Evolutionary conservation across 64 coral and sea anemone species (phyloP), one percentile per base, ranked within the genome.

Genomic region (Pocillopora damicornis): DNA sequence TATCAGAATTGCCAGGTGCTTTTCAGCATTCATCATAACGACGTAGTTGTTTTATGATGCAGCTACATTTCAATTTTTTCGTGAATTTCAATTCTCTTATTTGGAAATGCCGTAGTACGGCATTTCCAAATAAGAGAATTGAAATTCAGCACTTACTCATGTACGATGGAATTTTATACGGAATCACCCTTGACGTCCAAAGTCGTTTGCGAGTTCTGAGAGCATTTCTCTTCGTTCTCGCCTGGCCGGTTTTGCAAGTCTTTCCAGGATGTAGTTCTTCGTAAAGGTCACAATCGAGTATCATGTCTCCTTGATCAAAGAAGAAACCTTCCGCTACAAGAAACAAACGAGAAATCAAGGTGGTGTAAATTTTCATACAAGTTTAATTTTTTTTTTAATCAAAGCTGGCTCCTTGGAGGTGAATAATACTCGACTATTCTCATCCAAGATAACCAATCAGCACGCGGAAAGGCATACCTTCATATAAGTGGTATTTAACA

Each of bases 261-360:
- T 86, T 86, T 13, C 26, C 34, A 16, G 18, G 26, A 26, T 89
- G 45, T 37, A 93, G 82, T 69, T 86, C 67, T 76, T 74, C 76
- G 25, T 89, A 73, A 5, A 86, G 78, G 6, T 93, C 80, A 61
- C 60, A 65, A 79, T 93, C 92, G 8, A 93, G 37, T 36, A 93
- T 60, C 61, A 93, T 93, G 81, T 93, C 92, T 57, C 92, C 92
- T 60, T 93, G 92, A 69, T 93, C 77, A 17, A 93, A 77, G 11
- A 51, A 17, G 36, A 93, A 75, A 30, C 68, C 66, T 13, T 86
- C n/a, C 35, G n/a, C 92, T 93, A 36, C 7, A 51, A 79, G 72
- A 84, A 76, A 20, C 11, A 83, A 90, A 22, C 71, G 17, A 69
- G 18, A 51, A 68, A 20, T 17, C 2, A 23, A 1, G 10, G 30